Evolutionary conservation across 2,113 vertebrate genomes (phyloP), one percentile per base, ranked within the genome.

Genomic region (Rhineura floridana): DNA sequence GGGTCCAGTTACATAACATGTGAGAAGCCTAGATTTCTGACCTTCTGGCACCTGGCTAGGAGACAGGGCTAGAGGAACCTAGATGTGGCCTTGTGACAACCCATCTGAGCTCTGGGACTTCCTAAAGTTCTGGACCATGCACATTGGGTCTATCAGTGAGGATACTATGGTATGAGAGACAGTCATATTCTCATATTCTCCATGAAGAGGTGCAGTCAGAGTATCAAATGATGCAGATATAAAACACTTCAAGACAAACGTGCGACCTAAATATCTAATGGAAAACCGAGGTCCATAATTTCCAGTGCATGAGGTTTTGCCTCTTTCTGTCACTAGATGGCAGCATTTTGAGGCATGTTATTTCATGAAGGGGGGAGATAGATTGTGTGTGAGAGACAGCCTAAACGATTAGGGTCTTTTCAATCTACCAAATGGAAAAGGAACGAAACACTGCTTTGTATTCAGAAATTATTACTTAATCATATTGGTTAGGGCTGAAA

Each of bases 381-480:
- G 65, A 1, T 23, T 9, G 63, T 2, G 63, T 8, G 63, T 1
- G 63, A 80, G 33, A 9, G 25, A 39, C 25, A 23, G n/a, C 21
- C 3, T 25, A 15, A 2, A 30, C 39, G n/a, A 91, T 93, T 84
- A 91, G 93, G 92, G 90, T 10, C 65, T 87, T 91, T 95, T 69
- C 52, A 79, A 75, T 76, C 83, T 3, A 8, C 46, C 88, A 39
- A 84, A 80, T 79, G 75, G 46, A 70, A 91, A 33, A 78, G 81
- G 87, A 93, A 48, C 81, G 73, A 33, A 42, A 2, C 13, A 36
- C 39, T 90, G 52, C 80, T 91, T 91, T 89, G 87, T 85, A 86
- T 65, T 25, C 65, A 36, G 42, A 48, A 87, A 86, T 93, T 94
- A 87, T 91, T 85, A 86, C 73, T 93, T 91, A 85, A 84, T 91